phyloP scores from a whole-genome alignment of 2,888 invertebrate species.

The Thera obeliscata region DNA sequence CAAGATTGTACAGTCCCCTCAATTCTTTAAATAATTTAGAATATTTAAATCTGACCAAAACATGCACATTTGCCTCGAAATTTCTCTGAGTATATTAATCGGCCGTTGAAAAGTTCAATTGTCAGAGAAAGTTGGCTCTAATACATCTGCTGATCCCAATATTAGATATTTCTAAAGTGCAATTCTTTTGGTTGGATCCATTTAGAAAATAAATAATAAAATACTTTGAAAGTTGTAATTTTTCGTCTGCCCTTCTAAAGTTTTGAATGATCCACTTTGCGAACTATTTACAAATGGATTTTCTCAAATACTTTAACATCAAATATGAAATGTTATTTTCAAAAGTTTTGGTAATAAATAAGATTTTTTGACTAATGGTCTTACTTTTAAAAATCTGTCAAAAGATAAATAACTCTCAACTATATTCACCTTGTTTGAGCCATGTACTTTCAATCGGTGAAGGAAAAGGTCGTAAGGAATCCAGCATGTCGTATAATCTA shows the following conservation, averaged over 20 bases:
- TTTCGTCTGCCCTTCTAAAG: slow-evolving; percentile 24
- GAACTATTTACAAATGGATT: slow-evolving; percentile 23
- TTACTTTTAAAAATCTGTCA: neutral
- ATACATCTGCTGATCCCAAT: slow-evolving; percentile 13
- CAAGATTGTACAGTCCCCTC: too few species aligned
- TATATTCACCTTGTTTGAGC: too few species aligned
- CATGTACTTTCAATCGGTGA: too few species aligned
- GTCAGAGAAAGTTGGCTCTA: neutral
- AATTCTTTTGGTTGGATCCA: slow-evolving; percentile 21
- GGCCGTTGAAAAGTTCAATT: neutral
- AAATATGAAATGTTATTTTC: slow-evolving; percentile 12
- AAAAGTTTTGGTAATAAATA: slow-evolving; percentile 12
- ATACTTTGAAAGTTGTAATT: slow-evolving; percentile 7
- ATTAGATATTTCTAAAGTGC: slow-evolving; percentile 5
- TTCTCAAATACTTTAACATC: slow-evolving; percentile 13
- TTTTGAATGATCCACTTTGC: slow-evolving; percentile 19
- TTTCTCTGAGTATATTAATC: too few species aligned
- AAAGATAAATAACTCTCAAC: neutral
- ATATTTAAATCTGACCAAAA: too few species aligned
- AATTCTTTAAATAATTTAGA: too few species aligned
- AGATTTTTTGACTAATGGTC: neutral
- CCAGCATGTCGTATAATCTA: too few species aligned
- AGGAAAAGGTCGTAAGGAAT: too few species aligned
- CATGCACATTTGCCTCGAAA: too few species aligned
- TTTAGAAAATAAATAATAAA: slow-evolving; percentile 16